A percentile compares a stretch with the other conserved stretches of the same genome.
Conservation (phyloP, 1,140 invertebrate species). For the Helicorthomorpha holstii region DNA sequence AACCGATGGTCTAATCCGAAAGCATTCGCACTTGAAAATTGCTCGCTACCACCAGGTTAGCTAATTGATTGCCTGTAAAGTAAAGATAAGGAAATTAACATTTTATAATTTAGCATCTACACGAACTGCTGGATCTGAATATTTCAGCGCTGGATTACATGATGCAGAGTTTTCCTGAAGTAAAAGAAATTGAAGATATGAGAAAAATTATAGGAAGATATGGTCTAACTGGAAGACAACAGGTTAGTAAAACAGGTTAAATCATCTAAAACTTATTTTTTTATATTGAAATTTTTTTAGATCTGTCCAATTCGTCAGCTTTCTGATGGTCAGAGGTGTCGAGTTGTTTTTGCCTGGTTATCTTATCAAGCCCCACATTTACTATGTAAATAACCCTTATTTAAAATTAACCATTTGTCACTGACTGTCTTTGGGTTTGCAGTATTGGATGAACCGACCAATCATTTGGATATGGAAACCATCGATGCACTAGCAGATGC, state of each 20-base stretch:
- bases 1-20: slow-evolving; percentile 88
- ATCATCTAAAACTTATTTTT: neutral
- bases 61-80: neutral
- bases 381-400: no score
- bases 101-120: slow-evolving; percentile 49
- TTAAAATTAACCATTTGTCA: no score
- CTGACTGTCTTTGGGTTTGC: no score
- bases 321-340: slow-evolving; percentile 93
- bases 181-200: slow-evolving; percentile 98
- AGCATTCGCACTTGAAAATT: slow-evolving; percentile 93
- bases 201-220: slow-evolving; percentile 96
- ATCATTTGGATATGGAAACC: slow-evolving; percentile 98
- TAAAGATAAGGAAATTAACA: neutral
- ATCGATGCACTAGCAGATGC: slow-evolving; percentile 97
- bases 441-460: slow-evolving; percentile 97
- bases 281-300: slow-evolving; percentile 27
- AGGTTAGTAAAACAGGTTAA: slow-evolving; percentile 35
- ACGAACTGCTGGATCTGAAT: slow-evolving; percentile 88
- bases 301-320: slow-evolving; percentile 93
- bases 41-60: slow-evolving; percentile 85
- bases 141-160: slow-evolving; percentile 94
- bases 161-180: slow-evolving; percentile 90
- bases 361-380: slow-evolving; percentile 79
- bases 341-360: slow-evolving; percentile 91
- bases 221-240: slow-evolving; percentile 88